Base-by-base conservation (phyloP, 37 sponge, comb jelly and placozoan genomes). In the Theonella swinhoei region DNA sequence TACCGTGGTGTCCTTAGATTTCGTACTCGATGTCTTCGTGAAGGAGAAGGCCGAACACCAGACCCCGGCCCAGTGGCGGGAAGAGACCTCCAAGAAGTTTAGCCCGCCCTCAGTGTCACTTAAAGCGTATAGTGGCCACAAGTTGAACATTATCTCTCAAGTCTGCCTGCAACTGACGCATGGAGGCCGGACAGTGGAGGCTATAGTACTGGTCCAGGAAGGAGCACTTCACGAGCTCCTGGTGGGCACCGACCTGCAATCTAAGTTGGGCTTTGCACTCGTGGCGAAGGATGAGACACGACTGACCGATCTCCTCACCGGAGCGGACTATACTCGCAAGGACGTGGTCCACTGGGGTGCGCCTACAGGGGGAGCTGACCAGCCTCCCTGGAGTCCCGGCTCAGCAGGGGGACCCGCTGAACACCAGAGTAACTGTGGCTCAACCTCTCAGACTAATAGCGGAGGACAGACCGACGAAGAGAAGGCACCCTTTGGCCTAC, bases 161-260 rank as follows among this genome's bases (percentile, higher is more conserved):
- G 36, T 64, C 7, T 33, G 14, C 14, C n/a, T 72, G 0, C 20
- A 25, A 9, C 17, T 84, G 33, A 58, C 76, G 3, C 62, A 39
- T 24, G 70, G 72, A 1, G 28, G 72, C 14, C 58, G 40, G 9
- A 4, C 11, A 43, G 67, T 73, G 38, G n/a, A 61, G 5, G 60
- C 80, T 20, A 76, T 14, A 26, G 69, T 84, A 11, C 81, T 39
- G 42, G 81, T 90, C 20, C 80, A 80, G 64, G 84, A 75, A 39
- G 77, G 79, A 24, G 85, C 90, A 23, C 81, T 70, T 3, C 32
- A 47, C 17, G 70, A 80, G 36, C 20, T 47, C 23, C 60, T 80
- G 59, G 1, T 90, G 3, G 90, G 90, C 20, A 85, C 90, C 0
- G 85, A 90, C 66, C 35, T 84, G 1, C 90, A 75, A 60, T 34